Percentiles rank a stretch among this genome's conserved stretches.
Conservation (phyloP, 2,113 vertebrate genomes). For the Pseudorectes ferrugineus region DNA sequence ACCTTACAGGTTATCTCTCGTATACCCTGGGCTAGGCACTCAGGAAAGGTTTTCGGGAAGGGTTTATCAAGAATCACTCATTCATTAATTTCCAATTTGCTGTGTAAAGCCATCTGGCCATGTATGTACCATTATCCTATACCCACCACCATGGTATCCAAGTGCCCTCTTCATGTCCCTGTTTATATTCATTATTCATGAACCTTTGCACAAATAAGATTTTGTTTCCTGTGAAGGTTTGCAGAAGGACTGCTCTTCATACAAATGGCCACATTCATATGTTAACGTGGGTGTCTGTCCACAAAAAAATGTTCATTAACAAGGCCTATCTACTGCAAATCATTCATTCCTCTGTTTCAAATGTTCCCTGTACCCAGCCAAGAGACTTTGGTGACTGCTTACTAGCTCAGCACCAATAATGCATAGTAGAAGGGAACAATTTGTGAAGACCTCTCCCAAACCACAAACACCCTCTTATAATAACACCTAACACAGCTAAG, state of each 20-base stretch:
- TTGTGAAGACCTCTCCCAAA: not conserved
- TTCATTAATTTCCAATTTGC: not conserved
- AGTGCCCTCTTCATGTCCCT: not conserved
- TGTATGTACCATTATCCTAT: not conserved
- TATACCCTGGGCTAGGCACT: not conserved
- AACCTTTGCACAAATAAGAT: not conserved
- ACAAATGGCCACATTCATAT: not conserved
- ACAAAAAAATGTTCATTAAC: not conserved
- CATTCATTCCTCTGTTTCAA: not conserved
- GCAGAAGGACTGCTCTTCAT: not conserved
- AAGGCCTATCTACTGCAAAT: not conserved
- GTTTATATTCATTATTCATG: not conserved
- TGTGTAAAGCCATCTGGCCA: not conserved
- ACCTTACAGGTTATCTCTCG: not conserved
- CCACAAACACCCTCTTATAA: not conserved
- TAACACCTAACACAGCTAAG: not conserved
- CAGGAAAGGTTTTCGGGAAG: rapidly evolving
- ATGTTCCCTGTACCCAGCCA: not conserved
- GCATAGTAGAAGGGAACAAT: not conserved
- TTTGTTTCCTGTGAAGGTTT: not conserved
- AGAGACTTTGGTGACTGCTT: not conserved
- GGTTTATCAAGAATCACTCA: not conserved
- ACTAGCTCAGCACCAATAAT: not conserved
- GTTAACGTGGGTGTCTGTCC: not conserved
- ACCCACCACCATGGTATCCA: not conserved